Percentiles rank a stretch among this genome's conserved stretches.
These are phyloP conservation scores for Dromococcyx pavoninus DNA, from an alignment of 2,797 vertebrate species.

Conservation along the genomic window DNA sequence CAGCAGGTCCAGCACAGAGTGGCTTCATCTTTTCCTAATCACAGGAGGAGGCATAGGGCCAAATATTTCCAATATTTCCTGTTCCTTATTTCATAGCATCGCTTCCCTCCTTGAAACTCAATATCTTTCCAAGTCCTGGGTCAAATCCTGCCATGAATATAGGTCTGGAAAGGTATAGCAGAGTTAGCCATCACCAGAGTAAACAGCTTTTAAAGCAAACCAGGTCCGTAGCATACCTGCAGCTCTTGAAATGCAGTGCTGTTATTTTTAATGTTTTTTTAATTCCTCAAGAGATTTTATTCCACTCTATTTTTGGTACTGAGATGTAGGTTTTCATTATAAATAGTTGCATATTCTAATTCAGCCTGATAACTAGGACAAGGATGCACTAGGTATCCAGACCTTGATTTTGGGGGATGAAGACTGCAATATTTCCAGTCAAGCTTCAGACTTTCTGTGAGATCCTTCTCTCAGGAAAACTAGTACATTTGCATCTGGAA, in stretches of 20 bases:
- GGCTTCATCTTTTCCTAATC: not conserved
- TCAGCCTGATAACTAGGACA: slow-evolving; percentile 43
- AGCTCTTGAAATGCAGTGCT: not conserved
- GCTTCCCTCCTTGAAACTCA: not conserved
- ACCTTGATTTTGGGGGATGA: not conserved
- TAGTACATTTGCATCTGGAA: not conserved
- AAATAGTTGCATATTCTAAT: slow-evolving; percentile 55
- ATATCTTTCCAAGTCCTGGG: not conserved
- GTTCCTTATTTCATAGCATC: not conserved
- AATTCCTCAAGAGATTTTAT: not conserved
- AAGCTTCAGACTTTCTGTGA: not conserved
- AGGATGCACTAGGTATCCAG: slow-evolving; percentile 6
- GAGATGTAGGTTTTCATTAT: slow-evolving; percentile 33
- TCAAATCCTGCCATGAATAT: not conserved
- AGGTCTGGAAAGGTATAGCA: not conserved
- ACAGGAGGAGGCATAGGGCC: not conserved
- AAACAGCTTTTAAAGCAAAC: not conserved
- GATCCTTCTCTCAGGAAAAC: not conserved
- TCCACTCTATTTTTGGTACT: not conserved
- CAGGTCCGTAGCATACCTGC: not conserved
- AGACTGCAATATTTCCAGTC: not conserved
- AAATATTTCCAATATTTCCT: not conserved
- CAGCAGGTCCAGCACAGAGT: not conserved
- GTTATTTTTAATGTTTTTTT: not conserved
- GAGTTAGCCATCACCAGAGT: not conserved